Percentiles rank a stretch among this genome's conserved stretches.
Conservation (phyloP, 2,113 vertebrate genomes). For the Numenius arquata region DNA sequence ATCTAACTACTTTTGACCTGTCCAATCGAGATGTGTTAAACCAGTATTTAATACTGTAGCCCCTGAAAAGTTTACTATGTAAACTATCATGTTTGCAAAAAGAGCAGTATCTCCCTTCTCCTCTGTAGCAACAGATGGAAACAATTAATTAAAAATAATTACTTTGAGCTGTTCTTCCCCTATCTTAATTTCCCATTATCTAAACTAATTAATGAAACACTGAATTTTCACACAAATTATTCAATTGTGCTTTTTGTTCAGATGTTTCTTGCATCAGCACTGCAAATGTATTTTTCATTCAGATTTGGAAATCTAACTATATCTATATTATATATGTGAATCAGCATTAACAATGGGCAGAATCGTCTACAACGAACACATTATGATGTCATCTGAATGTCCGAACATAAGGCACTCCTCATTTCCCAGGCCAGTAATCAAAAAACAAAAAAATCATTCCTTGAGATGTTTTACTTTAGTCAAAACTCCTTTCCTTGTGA, state of each 20-base stretch:
- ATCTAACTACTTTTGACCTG: neutral
- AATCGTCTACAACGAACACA: neutral
- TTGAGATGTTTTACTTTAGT: neutral
- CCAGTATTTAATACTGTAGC: neutral
- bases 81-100: neutral
- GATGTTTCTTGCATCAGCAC: neutral
- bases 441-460: neutral
- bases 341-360: neutral
- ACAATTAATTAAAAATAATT: neutral
- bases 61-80: neutral
- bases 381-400: neutral
- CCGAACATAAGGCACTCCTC: neutral
- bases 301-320: neutral
- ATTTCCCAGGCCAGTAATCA: neutral
- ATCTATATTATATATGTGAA: neutral
- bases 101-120: neutral
- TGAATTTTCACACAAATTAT: neutral
- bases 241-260: neutral
- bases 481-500: neutral
- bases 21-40: neutral
- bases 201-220: neutral
- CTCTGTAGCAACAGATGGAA: neutral
- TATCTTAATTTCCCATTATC: neutral
- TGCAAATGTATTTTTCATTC: neutral
- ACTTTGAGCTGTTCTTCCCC: neutral